Base-by-base conservation (phyloP, 2,113 vertebrate species). In the Coptodon bakossiorum region DNA sequence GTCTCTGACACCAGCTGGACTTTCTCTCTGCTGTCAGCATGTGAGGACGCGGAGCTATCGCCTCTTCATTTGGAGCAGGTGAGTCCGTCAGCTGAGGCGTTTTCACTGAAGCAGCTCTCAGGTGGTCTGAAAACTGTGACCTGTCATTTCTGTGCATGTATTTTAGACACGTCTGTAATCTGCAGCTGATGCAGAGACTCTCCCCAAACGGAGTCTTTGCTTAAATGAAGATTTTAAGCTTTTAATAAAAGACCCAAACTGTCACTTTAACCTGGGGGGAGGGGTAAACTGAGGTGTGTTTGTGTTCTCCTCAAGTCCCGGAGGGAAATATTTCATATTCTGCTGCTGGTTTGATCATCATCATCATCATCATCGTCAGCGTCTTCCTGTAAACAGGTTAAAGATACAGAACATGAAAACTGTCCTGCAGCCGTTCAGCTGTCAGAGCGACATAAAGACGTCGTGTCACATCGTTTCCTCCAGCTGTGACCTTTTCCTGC, bases 61-160 rank as follows among this genome's bases (percentile, higher is more conserved):
- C 16, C 11, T 38, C 31, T 53, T 40, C 63, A 17, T 19, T 7
- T n/a, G 45, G 1, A 84, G 36, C 53, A 78, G 83, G 83, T 84
- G 24, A 84, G 83, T n/a, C 43, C 29, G 2, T 61, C 5, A 34
- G 57, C 57, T 61, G 56, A 59, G 14, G 24, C 2, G 7, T 31
- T 16, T 31, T 61, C 14, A 8, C 76, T 90, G 79, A 66, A 81
- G 82, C 36, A 43, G 86, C 87, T 61, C 16, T 61, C 56, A 29
- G 4, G 54, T 56, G 22, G 9, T 53, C 50, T 53, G 22, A 13
- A 14, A 57, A 24, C 53, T 12, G 6, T 24, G 53, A 57, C 54
- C 56, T 29, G 56, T 29, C 7, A 16, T 59, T 29, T 16, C 56
- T 59, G 24, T 59, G 56, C 31, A 36, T 17, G 29, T 19, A 5